A percentile compares a stretch with the other conserved stretches of the same genome.
phyloP scores from a whole-genome alignment of 2,797 vertebrate species.

The Phoebastria nigripes region DNA sequence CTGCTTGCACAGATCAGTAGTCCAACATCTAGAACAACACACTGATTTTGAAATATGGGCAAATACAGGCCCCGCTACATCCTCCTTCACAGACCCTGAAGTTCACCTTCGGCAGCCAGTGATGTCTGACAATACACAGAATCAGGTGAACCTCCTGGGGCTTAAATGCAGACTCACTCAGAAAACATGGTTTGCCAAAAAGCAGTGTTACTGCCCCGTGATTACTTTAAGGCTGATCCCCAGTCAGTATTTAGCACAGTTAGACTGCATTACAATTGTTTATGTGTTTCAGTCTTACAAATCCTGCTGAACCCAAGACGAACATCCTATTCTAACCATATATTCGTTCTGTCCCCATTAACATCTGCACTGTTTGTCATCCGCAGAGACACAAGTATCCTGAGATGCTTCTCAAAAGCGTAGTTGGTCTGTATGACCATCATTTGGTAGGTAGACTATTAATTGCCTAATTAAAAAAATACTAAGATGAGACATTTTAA shows the following conservation, averaged over 20 bases:
- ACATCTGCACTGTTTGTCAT: not conserved
- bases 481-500: not conserved
- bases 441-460: not conserved
- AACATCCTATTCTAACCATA: not conserved
- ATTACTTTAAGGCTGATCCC: not conserved
- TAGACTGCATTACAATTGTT: not conserved
- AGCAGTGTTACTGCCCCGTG: not conserved
- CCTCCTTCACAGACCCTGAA: not conserved
- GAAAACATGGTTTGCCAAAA: not conserved
- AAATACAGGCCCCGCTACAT: not conserved
- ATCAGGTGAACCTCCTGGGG: not conserved
- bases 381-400: rapidly evolving
- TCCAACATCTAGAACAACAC: not conserved
- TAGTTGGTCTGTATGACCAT: not conserved
- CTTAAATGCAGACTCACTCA: not conserved
- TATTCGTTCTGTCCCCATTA: not conserved
- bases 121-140: not conserved
- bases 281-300: not conserved
- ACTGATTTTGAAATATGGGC: not conserved
- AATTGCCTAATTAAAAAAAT: not conserved
- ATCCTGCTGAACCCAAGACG: not conserved
- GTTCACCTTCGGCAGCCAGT: not conserved
- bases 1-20: not conserved
- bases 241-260: not conserved
- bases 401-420: rapidly evolving